Evolutionary conservation across 53 echinoderm and acorn worm species (phyloP).

Genomic region (Holothuria leucospilota): DNA sequence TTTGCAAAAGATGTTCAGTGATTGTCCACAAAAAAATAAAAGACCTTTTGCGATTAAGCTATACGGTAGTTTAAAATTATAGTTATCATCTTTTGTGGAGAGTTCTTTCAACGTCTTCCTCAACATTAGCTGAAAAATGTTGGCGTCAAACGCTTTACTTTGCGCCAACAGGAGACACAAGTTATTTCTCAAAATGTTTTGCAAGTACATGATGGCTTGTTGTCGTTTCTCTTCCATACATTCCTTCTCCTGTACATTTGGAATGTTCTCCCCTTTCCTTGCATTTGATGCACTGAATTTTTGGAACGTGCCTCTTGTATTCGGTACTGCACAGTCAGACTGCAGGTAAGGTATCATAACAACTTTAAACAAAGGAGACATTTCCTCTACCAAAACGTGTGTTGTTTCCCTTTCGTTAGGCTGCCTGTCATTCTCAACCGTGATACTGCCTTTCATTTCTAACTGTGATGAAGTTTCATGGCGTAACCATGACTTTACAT

Average conservation of each 20-base stretch:
- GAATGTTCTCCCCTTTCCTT: no score
- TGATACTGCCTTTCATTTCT: no score
- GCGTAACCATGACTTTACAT: constrained; percentile 3
- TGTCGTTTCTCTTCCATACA: background rate
- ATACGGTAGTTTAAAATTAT: constrained; percentile 2
- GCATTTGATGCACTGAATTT: no score
- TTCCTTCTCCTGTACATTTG: no score
- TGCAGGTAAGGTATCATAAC: no score
- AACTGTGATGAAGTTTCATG: no score
- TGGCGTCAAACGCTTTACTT: background rate
- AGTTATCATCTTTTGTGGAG: background rate
- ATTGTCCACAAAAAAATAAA: background rate
- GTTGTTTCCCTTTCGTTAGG: no score
- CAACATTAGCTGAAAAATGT: constrained; percentile 15
- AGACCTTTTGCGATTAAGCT: constrained; percentile 7
- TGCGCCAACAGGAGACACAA: background rate
- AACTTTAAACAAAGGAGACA: no score
- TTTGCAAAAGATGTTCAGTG: background rate
- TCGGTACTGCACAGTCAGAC: no score
- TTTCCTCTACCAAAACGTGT: no score
- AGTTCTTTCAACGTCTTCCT: constrained; percentile 8
- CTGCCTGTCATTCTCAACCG: no score
- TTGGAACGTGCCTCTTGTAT: no score
- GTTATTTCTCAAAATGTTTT: background rate
- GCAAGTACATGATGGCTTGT: background rate